These are phyloP conservation scores for Podarcis muralis DNA, from an alignment of 2,113 vertebrate species.

Conservation along the genomic window DNA sequence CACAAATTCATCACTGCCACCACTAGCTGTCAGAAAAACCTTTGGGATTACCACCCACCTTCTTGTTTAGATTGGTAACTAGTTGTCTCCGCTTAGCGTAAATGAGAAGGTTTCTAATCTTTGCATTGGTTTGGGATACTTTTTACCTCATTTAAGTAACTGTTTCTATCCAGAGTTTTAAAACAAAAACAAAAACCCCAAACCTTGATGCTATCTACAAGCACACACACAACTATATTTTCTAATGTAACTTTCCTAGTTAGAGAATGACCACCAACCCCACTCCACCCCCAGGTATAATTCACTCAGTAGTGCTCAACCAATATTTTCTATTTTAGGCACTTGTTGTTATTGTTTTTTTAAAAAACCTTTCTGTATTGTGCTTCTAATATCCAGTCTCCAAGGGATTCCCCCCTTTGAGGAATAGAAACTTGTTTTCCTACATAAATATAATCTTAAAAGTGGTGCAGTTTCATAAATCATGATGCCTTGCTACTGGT, in stretches of 20 bases:
- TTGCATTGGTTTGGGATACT: conserved; percentile 36
- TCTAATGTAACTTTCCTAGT: neutral
- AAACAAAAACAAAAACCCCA: neutral
- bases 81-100: conserved; percentile 79
- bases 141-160: conserved; percentile 62
- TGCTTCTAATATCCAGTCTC: neutral
- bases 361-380: neutral
- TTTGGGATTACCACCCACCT: conserved; percentile 88
- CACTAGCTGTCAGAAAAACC: conserved; percentile 86
- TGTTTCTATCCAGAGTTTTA: conserved; percentile 19
- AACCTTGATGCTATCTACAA: conserved; percentile 12
- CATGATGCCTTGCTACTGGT: no score
- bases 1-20: conserved; percentile 94
- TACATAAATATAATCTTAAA: neutral
- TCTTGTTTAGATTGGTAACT: conserved; percentile 88
- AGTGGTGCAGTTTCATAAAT: neutral
- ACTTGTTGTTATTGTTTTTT: no score
- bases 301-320: neutral
- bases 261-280: neutral
- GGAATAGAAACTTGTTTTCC: neutral
- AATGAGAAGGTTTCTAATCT: conserved; percentile 48
- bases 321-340: neutral
- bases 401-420: neutral
- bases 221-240: accelerated
- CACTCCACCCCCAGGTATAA: neutral